These are phyloP conservation scores for zebrafish (Danio rerio) DNA, from an alignment of 2,113 vertebrate genomes.

Conservation along the genomic window GRCz12tu NC_133178.1:30893001-30893500, in stretches of 20 bases:
- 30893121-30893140: background rate
- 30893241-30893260: conserved; percentile 44
- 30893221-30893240: conserved; percentile 77
- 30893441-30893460: too few relatives aligned
- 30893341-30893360: conserved; percentile 64
- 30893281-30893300: conserved; percentile 76
- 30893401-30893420: too few relatives aligned
- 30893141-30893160: background rate
- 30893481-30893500: too few relatives aligned
- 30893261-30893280: conserved; percentile 64
- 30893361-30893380: too few relatives aligned
- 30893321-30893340: conserved; percentile 61
- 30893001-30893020: too few relatives aligned
- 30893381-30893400: too few relatives aligned
- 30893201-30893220: conserved; percentile 79
- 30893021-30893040: too few relatives aligned
- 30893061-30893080: background rate
- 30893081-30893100: background rate
- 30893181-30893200: background rate
- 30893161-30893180: background rate
- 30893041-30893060: too few relatives aligned
- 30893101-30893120: background rate
- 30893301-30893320: conserved; percentile 56
- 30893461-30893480: too few relatives aligned
- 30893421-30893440: too few relatives aligned